Base-by-base conservation (phyloP, 2,888 invertebrate genomes). In the Apoderus coryli region DNA sequence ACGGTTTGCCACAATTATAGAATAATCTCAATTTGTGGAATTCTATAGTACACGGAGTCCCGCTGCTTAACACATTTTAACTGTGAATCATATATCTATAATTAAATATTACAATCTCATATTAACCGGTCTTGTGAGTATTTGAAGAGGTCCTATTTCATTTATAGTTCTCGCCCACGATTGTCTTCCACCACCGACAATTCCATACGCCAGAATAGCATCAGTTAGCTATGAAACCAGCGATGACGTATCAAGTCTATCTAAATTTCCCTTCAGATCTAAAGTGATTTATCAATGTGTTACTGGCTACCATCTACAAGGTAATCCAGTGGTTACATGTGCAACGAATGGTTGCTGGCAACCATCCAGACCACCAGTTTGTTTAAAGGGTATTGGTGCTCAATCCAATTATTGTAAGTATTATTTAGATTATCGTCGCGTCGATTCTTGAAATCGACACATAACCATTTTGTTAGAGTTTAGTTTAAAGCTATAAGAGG, bases 311-410 rank as follows among this genome's bases (percentile, higher is more conserved):
- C 48, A 52, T 22, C 41, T 60, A 30, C 47, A 52, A 26, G 60
- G 60, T 3, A 50, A 47, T 32, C 47, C 50, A 10, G 43, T 54
- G 9, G 39, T 60, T 16, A 49, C 52, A 9, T 61, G 61, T 43
- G 43, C 52, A 14, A 32, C 43, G 9, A 49, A 49, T 11, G 60
- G 60, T 4, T 61, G 60, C 36, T 61, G 61, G 61, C 48, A 50
- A 15, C 52, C 53, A 2, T 29, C 27, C 4, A 43, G 45, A 4
- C 50, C 50, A 15, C 59, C 57, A 10, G 44, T 44, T 12, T 57
- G 57, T 34, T 22, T 41, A 4, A 19, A 32, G 19, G 14, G 29
- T 13, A 33, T 14, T 2, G 31, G 29, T 6, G 36, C 32, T 13
- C 32, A 40, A n/a, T 38, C 43, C 36, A 47, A 48, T 40, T 52